Conservation (phyloP, 2,113 vertebrate genomes). For the Romanogobio albipinnatus region DNA sequence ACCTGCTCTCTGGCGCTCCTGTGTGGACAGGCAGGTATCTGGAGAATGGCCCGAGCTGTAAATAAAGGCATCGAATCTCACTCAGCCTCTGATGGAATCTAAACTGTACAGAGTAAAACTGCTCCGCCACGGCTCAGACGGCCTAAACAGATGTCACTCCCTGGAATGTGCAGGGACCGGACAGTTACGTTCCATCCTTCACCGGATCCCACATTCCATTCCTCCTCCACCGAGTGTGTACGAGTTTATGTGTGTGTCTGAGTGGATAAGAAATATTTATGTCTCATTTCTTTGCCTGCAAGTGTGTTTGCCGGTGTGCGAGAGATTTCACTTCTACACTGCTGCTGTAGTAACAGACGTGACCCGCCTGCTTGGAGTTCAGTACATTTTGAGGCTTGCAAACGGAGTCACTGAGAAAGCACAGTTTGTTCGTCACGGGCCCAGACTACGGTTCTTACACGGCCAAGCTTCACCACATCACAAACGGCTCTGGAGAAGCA, state of each 20-base stretch:
- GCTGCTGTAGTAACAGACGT: constrained; percentile 33
- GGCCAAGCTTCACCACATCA: constrained; percentile 24
- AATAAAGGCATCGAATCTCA: constrained; percentile 74
- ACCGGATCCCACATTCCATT: constrained; percentile 44
- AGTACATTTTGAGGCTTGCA: not conserved
- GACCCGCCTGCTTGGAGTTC: constrained; percentile 5
- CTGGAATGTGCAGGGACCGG: constrained; percentile 63
- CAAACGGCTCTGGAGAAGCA: not conserved
- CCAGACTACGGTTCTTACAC: constrained; percentile 2
- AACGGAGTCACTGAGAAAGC: constrained; percentile 4
- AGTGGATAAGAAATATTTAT: constrained; percentile 48
- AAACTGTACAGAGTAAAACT: constrained; percentile 73
- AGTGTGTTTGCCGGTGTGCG: constrained; percentile 15
- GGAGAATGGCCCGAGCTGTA: constrained; percentile 37
- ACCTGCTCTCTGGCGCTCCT: constrained; percentile 36
- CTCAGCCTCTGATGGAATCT: constrained; percentile 58
- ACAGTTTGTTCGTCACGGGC: constrained; percentile 27
- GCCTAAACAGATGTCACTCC: constrained; percentile 76
- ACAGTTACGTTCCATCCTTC: constrained; percentile 64
- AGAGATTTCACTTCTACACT: constrained; percentile 25
- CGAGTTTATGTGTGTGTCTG: constrained; percentile 41
- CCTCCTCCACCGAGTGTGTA: constrained; percentile 57
- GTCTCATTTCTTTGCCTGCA: constrained; percentile 29
- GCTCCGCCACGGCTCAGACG: constrained; percentile 64
- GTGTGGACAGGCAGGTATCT: constrained; percentile 49